Percentiles rank a stretch among this genome's conserved stretches.
These are phyloP conservation scores for Ophion ventricosus DNA, from an alignment of 2,888 invertebrate species.

Conservation along the genomic window DNA sequence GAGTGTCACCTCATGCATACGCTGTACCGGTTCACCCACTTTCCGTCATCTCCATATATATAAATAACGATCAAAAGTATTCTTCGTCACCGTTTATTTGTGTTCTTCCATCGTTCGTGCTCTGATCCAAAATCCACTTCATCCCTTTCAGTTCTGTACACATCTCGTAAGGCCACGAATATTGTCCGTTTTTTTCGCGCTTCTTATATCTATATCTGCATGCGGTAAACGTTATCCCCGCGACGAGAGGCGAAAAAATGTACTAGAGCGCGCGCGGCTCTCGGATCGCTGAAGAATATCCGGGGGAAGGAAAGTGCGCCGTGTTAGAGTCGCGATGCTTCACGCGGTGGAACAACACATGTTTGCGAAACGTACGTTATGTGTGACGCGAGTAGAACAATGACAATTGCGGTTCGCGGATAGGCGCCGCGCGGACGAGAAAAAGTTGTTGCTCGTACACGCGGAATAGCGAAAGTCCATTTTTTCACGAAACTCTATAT, in stretches of 20 bases:
- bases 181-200: not conserved
- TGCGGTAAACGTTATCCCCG: not conserved
- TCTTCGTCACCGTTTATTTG: not conserved
- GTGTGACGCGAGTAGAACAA: slow-evolving; percentile 5
- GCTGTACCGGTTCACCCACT: not conserved
- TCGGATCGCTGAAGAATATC: not conserved
- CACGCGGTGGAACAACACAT: not conserved
- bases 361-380: not conserved
- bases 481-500: slow-evolving; percentile 43
- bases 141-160: not conserved
- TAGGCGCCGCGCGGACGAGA: not conserved
- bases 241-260: not conserved
- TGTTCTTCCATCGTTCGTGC: not conserved
- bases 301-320: not conserved
- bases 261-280: not conserved
- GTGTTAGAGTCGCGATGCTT: not conserved
- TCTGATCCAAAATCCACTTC: not conserved
- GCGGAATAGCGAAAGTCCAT: not conserved
- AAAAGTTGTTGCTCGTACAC: not conserved
- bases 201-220: not conserved
- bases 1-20: too few species aligned
- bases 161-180: not conserved
- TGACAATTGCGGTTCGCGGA: slow-evolving; percentile 15
- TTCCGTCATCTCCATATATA: not conserved
- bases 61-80: not conserved